These are phyloP conservation scores for Athalia rosae DNA, from an alignment of 2,888 invertebrate genomes.

Conservation along the genomic window DNA sequence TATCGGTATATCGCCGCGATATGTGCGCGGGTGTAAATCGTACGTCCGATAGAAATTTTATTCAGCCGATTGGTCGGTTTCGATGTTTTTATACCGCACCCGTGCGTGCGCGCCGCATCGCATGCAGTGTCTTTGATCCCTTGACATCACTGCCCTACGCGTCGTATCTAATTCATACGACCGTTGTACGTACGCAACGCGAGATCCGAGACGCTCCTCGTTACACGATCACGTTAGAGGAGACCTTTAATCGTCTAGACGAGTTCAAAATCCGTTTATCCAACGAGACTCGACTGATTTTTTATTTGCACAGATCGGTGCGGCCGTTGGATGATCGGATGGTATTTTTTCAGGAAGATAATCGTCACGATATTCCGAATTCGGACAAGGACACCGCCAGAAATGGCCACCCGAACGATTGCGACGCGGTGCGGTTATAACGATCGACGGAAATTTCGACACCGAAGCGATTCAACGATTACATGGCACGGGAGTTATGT, in stretches of 20 bases:
- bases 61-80: too few species aligned
- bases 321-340: neutral
- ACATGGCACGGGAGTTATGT: neutral
- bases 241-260: slow-evolving; percentile 11
- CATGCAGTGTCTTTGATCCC: slow-evolving; percentile 43
- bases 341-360: too few species aligned
- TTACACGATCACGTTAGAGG: slow-evolving; percentile 19
- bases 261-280: slow-evolving; percentile 8
- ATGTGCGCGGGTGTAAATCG: too few species aligned
- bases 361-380: too few species aligned
- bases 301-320: neutral
- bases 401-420: neutral
- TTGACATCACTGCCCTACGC: slow-evolving; percentile 44
- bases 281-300: neutral
- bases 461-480: neutral
- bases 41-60: too few species aligned
- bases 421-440: too few species aligned
- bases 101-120: neutral
- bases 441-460: neutral
- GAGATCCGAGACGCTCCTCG: slow-evolving; percentile 5
- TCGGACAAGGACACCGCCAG: too few species aligned
- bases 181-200: neutral
- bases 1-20: too few species aligned
- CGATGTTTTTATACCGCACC: neutral
- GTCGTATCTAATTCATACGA: slow-evolving; percentile 21